A percentile compares a stretch with the other conserved stretches of the same genome.
phyloP scores from a whole-genome alignment of 2,888 invertebrate genomes.

The Perizoma flavofasciatum region DNA sequence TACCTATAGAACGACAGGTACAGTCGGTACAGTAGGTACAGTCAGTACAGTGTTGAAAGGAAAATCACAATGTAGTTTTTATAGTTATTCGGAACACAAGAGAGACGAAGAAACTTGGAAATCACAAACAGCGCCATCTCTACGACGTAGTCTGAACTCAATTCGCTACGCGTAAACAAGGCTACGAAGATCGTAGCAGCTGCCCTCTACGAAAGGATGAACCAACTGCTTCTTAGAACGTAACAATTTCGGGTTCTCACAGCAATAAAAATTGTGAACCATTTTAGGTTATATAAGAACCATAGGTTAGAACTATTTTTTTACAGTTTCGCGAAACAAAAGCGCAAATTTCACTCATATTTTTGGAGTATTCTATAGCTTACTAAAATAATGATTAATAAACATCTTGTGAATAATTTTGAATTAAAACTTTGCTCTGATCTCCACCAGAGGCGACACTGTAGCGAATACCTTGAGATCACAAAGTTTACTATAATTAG shows the following conservation, averaged over 20 bases:
- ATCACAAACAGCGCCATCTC: conserved; percentile 37
- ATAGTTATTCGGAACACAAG: no score
- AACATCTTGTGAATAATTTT: no score
- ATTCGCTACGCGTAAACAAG: conserved; percentile 23
- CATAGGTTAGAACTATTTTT: not conserved
- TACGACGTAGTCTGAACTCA: conserved; percentile 33
- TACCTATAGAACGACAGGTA: no score
- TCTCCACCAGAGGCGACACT: conserved; percentile 20
- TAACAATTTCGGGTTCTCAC: conserved; percentile 17
- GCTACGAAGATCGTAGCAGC: conserved; percentile 35
- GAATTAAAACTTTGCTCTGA: not conserved
- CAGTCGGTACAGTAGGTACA: no score
- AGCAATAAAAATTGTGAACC: conserved; percentile 1
- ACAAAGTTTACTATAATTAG: conserved; percentile 10
- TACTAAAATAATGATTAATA: no score
- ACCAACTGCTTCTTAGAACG: conserved; percentile 16
- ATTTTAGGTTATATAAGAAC: conserved; percentile 1
- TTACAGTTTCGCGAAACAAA: not conserved
- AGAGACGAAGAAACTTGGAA: not conserved
- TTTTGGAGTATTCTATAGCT: no score
- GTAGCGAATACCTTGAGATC: not conserved
- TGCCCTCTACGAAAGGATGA: conserved; percentile 44
- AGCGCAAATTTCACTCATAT: no score
- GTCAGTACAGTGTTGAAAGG: no score
- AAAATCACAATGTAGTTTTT: no score